Conservation (phyloP, 1,140 invertebrate genomes). For the Gryon sp. region DNA sequence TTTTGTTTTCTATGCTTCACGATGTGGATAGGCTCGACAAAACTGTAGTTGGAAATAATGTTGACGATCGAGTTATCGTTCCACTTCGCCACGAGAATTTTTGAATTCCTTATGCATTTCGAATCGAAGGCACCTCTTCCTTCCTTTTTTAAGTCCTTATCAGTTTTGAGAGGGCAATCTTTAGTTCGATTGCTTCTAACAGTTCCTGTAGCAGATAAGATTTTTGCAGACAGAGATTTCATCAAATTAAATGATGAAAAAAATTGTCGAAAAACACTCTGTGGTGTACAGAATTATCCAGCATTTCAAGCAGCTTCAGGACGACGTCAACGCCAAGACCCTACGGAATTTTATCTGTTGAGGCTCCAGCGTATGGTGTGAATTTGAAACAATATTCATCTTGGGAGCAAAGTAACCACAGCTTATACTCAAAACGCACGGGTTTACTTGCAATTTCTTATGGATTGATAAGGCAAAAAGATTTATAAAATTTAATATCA, state of each 20-base stretch:
- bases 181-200: conserved; percentile 24
- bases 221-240: conserved; percentile 19
- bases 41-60: conserved; percentile 1
- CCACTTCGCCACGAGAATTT: conserved; percentile 2
- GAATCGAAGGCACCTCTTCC: conserved; percentile 11
- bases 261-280: conserved; percentile 32
- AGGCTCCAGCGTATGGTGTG: conserved; percentile 23
- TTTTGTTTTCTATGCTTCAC: background rate
- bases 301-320: conserved; percentile 6
- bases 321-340: conserved; percentile 31
- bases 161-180: conserved; percentile 15
- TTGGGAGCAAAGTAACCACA: conserved; percentile 25
- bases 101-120: background rate
- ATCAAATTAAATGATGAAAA: conserved; percentile 22
- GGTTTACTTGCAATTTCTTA: conserved; percentile 30
- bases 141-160: conserved; percentile 28
- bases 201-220: conserved; percentile 22
- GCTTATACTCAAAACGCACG: conserved; percentile 24
- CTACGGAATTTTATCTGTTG: conserved; percentile 1
- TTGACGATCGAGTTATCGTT: conserved; percentile 10
- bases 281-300: conserved; percentile 8
- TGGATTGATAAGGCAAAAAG: too few relatives aligned
- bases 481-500: background rate
- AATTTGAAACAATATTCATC: conserved; percentile 17
- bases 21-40: background rate